phyloP scores from a whole-genome alignment of 1,140 invertebrate genomes.

The Heliconius eleuchia region DNA sequence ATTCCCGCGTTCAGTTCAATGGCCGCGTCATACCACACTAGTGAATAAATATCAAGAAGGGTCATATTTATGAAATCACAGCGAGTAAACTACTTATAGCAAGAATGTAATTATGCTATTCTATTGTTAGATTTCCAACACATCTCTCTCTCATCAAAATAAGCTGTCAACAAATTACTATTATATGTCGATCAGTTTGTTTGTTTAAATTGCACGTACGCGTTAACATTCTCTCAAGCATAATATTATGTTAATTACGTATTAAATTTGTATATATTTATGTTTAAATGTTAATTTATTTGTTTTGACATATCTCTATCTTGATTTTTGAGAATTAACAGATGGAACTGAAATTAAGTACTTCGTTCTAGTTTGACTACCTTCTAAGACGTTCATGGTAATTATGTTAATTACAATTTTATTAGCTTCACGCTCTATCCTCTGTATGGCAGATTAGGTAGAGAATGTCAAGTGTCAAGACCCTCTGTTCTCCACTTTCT shows the following conservation, averaged over 20 bases:
- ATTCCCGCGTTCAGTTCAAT: neutral
- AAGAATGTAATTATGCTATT: neutral
- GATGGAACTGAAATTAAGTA: too few relatives aligned
- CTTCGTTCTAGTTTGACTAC: neutral
- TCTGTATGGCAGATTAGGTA: neutral
- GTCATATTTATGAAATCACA: neutral
- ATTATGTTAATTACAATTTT: too few relatives aligned
- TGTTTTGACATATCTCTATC: too few relatives aligned
- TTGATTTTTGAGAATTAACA: too few relatives aligned
- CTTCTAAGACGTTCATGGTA: neutral
- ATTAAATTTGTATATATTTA: neutral
- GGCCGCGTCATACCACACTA: neutral
- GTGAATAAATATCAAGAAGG: neutral
- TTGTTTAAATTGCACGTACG: neutral
- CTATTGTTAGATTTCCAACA: neutral
- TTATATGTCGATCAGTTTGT: neutral
- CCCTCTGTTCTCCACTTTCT: neutral
- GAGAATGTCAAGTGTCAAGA: neutral
- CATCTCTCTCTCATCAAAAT: neutral
- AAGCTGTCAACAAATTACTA: neutral
- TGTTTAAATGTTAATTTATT: neutral
- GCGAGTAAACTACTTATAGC: neutral
- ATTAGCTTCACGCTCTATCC: neutral
- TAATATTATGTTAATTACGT: neutral
- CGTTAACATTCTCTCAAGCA: neutral